Conservation (phyloP, 2,797 vertebrate genomes). For the Potorous gilbertii region DNA sequence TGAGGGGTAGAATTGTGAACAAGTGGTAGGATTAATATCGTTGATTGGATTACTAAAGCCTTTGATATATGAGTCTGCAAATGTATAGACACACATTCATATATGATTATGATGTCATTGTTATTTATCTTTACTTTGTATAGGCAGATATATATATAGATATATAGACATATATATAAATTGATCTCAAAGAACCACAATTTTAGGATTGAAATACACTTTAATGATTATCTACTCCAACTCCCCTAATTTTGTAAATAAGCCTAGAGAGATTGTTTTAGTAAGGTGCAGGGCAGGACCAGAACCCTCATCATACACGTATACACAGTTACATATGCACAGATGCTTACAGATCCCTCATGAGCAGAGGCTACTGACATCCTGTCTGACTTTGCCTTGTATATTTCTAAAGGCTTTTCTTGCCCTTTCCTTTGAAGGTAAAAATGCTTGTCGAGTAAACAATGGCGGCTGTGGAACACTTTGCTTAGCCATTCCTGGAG, state of each 20-base stretch:
- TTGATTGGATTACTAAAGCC: neutral
- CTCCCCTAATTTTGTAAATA: no score
- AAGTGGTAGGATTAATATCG: neutral
- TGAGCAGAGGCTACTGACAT: neutral
- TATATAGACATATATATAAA: no score
- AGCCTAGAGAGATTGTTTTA: neutral
- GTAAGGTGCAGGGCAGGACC: neutral
- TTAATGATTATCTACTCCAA: neutral
- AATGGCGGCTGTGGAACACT: conserved; percentile 96
- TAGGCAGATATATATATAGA: neutral
- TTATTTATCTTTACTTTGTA: neutral
- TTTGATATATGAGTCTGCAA: neutral
- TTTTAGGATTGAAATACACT: neutral
- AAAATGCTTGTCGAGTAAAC: conserved; percentile 96
- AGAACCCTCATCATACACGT: neutral
- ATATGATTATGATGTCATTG: neutral
- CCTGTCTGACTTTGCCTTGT: neutral
- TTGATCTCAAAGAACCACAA: neutral
- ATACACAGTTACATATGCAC: neutral
- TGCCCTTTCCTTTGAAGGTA: conserved; percentile 88
- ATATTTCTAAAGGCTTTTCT: neutral
- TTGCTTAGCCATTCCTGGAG: conserved; percentile 96
- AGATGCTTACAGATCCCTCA: neutral
- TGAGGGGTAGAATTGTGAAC: neutral
- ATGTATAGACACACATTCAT: neutral